Evolutionary conservation across 2,888 invertebrate genomes (phyloP).

Genomic region (Sphecodes monilicornis): DNA sequence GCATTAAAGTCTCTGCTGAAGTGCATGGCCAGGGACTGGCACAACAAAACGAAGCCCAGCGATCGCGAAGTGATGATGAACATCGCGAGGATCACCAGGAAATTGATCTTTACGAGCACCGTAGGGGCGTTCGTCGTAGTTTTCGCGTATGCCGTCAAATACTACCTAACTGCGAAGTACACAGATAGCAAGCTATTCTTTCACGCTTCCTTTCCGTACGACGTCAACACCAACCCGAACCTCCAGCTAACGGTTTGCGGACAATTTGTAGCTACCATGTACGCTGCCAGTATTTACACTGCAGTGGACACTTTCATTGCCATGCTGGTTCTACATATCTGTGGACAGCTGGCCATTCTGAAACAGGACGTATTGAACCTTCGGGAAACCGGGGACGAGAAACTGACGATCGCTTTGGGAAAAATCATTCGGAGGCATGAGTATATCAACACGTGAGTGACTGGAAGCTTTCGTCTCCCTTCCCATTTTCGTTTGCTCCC

Average conservation of each 20-base stretch:
- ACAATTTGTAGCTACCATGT: constrained; percentile 23
- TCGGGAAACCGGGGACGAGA: accelerated
- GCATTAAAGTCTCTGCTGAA: constrained; percentile 47
- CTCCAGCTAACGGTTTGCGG: constrained; percentile 36
- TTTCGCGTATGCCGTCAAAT: constrained; percentile 4
- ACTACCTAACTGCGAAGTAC: neutral
- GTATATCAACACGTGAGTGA: constrained; percentile 56
- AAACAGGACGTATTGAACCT: constrained; percentile 20
- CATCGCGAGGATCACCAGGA: constrained; percentile 15
- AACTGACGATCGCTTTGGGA: neutral
- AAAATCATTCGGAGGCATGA: constrained; percentile 48
- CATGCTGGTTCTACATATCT: constrained; percentile 57
- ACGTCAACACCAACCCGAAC: constrained; percentile 39
- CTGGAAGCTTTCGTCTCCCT: no score
- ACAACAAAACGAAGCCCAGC: neutral
- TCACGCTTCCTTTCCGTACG: constrained; percentile 51
- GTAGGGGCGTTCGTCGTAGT: constrained; percentile 4
- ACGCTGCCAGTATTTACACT: constrained; percentile 41
- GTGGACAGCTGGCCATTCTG: constrained; percentile 59
- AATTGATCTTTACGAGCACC: constrained; percentile 36
- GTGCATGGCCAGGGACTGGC: constrained; percentile 56
- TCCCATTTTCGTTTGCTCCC: neutral
- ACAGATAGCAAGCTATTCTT: constrained; percentile 28
- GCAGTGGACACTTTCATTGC: constrained; percentile 62
- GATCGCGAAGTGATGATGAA: constrained; percentile 36